Percentiles rank a stretch among this genome's conserved stretches.
These are phyloP conservation scores for Camponotus pennsylvanicus DNA, from an alignment of 1,140 invertebrate species.

Conservation along the genomic window DNA sequence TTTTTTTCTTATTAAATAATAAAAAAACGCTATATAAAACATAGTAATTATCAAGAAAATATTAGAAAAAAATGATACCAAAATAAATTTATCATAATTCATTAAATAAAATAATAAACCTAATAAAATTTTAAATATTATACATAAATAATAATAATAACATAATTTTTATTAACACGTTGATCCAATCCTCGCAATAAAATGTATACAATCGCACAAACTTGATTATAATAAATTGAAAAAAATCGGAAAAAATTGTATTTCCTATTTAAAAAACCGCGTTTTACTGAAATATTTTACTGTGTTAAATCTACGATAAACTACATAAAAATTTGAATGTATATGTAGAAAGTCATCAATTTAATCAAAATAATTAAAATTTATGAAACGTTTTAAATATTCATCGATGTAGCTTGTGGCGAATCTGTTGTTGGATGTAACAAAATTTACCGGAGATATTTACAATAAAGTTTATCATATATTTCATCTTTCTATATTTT, in stretches of 20 bases:
- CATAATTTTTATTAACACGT: constrained; percentile 1
- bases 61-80: neutral
- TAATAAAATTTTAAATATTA: neutral
- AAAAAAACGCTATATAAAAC: neutral
- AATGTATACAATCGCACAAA: neutral
- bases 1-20: constrained; percentile 8
- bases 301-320: neutral
- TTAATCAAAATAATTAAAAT: neutral
- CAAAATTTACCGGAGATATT: constrained; percentile 13
- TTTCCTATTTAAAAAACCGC: neutral
- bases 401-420: neutral
- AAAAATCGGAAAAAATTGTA: neutral
- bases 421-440: constrained; percentile 6
- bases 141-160: neutral
- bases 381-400: neutral
- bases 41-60: neutral
- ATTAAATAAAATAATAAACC: neutral
- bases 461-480: constrained; percentile 10
- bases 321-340: neutral
- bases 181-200: neutral
- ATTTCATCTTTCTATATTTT: too few relatives aligned
- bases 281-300: neutral
- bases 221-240: neutral
- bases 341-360: neutral
- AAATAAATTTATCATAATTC: neutral